Evolutionary conservation across 2,888 invertebrate species (phyloP), one percentile per base, ranked within the genome.

Genomic region (Petrolisthes cinctipes): DNA sequence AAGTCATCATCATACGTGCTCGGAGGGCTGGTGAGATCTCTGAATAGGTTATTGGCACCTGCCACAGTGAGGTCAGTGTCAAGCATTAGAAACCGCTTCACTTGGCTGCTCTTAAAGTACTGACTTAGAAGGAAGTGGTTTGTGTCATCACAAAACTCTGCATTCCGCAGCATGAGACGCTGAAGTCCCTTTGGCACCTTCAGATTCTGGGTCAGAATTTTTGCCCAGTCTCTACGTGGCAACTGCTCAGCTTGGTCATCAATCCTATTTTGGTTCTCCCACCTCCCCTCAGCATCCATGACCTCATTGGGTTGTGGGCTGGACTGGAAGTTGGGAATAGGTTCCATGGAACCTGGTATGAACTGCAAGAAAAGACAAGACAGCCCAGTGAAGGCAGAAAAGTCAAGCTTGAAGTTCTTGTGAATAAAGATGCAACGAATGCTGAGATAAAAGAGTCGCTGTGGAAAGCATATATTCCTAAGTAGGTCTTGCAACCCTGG

Each of bases 381-480:
- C 14, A 86, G 53, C 75, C 37, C 17, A 14, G 56, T 78, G 61
- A 86, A 86, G 51, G 9, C 53, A n/a, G 56, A 83, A 2, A 86
- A 78, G 61, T 86, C 78, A 9, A 86, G 78, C 51, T 54, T n/a
- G 68, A 82, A 86, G 20, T 68, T 71, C 68, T 86, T 14, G 53
- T 78, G 76, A 51, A 86, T 86, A 51, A 56, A 78, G n/a, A 86
- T 56, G 20, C 54, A 17, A 53, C 73, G 66, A 20, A 86, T 82
- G 9, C 54, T 83, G 17, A 86, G 86, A 54, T 82, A 82, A 4
- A 6, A 20, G 20, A 86, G 76, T 4, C 14, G 5, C 17, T 23
- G 23, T n/a, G 82, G 76, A 17, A 20, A 5, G 4, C 76, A 68
- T 78, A 86, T 51, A 7, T 3, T 66, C 53, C 66, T 54, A 57